Base-by-base conservation (phyloP, 2,888 invertebrate genomes). In the Rhagonycha lutea region DNA sequence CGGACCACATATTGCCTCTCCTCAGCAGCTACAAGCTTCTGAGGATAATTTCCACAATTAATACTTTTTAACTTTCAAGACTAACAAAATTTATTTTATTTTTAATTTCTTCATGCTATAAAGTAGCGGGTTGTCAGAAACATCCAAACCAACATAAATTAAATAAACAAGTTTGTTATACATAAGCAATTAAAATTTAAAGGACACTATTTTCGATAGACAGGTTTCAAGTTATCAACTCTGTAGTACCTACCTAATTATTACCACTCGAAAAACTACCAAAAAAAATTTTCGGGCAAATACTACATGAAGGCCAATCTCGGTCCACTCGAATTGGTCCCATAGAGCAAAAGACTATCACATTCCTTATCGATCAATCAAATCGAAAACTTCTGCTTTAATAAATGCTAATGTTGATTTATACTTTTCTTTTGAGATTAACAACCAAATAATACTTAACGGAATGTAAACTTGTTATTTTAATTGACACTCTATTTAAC, bases 1-100 rank as follows among this genome's bases (percentile, higher is more conserved):
- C 68, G 26, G 72, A 72, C 72, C 68, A 61, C 72, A 72, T 72
- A 68, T 68, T 68, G 72, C 61, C 68, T 47, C 47, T 47, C 47
- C 7, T 47, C 47, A n/a, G 47, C 12, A 47, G 47, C n/a, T 68
- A 63, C 72, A 72, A 72, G 68, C 72, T 72, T 72, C 72, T 72
- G 72, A 67, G 61, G 72, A 28, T 61, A 61, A 24, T 61, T 72
- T 72, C 61, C 68, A 47, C 47, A 47, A 47, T 47, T 47, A 47
- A 47, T 47, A 47, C 47, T 47, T 32, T 18, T 32, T 32, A 32
- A 32, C 32, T 32, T 47, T 47, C 47, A 47, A 47, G 47, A 47
- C 47, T n/a, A 12, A 7, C n/a, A 47, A 47, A 47, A 47, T 47
- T 47, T 47, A 47, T 47, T 47, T 47, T 47, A 47, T 47, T 61